Base-by-base conservation (phyloP, 2,797 vertebrate genomes). In the Champsocephalus gunnari region DNA sequence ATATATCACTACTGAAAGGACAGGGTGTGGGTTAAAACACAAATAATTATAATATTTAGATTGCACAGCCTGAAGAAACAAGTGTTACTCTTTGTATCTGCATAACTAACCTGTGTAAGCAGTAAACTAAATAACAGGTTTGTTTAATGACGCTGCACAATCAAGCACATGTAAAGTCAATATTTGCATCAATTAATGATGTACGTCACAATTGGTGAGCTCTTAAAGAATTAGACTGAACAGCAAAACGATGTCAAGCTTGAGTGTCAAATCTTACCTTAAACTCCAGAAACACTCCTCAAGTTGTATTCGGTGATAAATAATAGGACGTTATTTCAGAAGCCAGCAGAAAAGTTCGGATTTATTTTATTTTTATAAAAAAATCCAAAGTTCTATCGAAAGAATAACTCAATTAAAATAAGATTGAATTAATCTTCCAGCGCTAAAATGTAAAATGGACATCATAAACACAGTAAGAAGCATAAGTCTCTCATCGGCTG, bases 231-330 rank as follows among this genome's bases (percentile, higher is more conserved):
- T 32, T 0, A 17, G 21, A 3, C 9, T 16, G 17, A 43, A 70
- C 14, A 43, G 38, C 3, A 38, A 66, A 9, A 45, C 2, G 1
- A 21, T 38, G 54, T 55, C 43, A 38, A 53, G n/a, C 5, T 10
- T n/a, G 28, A 14, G 16, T 32, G 38, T 62, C 12, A 51, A 53
- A 57, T 48, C 84, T 92, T 86, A 90, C 89, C 91, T 87, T 76
- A 12, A 58, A 75, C 66, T 79, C 41, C 69, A 28, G 44, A 64
- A 66, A 62, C 49, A 45, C 71, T 50, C 49, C 13, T 67, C 47
- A 67, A 75, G 61, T 76, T 83, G 56, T 9, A 16, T 19, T 24
- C 49, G 41, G 6, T 5, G 66, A 4, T 2, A 70, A 74, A 73
- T 50, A 14, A 61, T 3, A 6, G 59, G 1, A 1, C 5, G 55